Conservation (phyloP, 2,113 vertebrate species). For the Prolemur simus region DNA sequence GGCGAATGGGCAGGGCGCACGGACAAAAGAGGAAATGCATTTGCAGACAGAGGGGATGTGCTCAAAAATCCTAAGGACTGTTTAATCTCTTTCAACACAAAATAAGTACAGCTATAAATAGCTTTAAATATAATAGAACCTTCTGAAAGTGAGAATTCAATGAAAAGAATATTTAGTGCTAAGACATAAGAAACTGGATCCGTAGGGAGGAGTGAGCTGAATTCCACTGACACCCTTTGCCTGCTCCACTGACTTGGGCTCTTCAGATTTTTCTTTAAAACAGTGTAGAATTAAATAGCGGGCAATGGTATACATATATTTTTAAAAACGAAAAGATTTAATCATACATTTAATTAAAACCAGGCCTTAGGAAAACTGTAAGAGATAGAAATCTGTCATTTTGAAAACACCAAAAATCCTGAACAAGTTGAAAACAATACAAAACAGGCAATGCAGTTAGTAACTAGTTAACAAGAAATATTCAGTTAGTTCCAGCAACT, state of each 20-base stretch:
- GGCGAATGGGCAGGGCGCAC: rapidly evolving
- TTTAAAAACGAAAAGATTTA: not conserved
- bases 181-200: not conserved
- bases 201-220: not conserved
- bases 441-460: too few relatives aligned
- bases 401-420: not conserved
- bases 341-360: not conserved
- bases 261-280: not conserved
- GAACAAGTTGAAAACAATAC: not conserved
- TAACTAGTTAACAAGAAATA: not conserved
- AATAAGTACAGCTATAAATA: not conserved
- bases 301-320: not conserved
- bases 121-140: not conserved
- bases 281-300: not conserved
- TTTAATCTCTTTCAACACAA: not conserved
- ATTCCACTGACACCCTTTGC: not conserved
- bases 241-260: not conserved
- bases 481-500: not conserved
- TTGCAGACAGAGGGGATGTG: not conserved
- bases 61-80: not conserved
- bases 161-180: not conserved
- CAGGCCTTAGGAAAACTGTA: not conserved
- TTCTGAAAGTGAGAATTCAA: not conserved
- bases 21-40: not conserved
- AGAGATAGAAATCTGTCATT: not conserved